These are phyloP conservation scores for Rattus norvegicus DNA, from an alignment of 2,113 vertebrate species.

Conservation along the genomic window DNA sequence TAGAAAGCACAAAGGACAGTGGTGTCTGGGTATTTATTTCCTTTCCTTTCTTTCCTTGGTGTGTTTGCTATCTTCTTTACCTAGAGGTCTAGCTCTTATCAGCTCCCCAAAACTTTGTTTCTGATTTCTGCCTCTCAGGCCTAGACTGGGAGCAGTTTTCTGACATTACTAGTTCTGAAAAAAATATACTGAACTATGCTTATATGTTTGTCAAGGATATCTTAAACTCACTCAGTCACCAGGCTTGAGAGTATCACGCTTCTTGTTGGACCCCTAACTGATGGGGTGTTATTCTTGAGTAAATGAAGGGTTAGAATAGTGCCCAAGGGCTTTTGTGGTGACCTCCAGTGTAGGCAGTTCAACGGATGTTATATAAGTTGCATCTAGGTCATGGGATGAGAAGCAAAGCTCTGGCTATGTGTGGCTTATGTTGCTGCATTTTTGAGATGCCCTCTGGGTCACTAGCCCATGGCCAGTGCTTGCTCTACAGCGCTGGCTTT, in stretches of 20 bases:
- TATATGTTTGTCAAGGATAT: slow-evolving; percentile 29
- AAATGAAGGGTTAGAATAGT: background rate
- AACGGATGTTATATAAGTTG: background rate
- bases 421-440: slow-evolving; percentile 7
- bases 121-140: background rate
- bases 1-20: background rate
- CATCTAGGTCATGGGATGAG: background rate
- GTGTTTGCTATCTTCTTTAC: background rate
- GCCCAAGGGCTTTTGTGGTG: background rate
- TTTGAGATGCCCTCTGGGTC: slow-evolving; percentile 29
- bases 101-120: background rate
- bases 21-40: background rate
- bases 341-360: background rate
- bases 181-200: too few species aligned
- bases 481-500: slow-evolving; percentile 38
- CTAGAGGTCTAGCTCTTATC: background rate
- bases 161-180: background rate
- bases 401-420: background rate
- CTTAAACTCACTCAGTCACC: slow-evolving; percentile 13
- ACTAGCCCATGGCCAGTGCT: background rate
- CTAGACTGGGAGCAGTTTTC: background rate
- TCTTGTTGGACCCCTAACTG: background rate
- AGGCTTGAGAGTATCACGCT: background rate
- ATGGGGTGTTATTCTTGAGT: background rate
- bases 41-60: background rate